These are phyloP conservation scores for Tupaia tana DNA, from an alignment of 2,113 vertebrate species.

Conservation along the genomic window DNA sequence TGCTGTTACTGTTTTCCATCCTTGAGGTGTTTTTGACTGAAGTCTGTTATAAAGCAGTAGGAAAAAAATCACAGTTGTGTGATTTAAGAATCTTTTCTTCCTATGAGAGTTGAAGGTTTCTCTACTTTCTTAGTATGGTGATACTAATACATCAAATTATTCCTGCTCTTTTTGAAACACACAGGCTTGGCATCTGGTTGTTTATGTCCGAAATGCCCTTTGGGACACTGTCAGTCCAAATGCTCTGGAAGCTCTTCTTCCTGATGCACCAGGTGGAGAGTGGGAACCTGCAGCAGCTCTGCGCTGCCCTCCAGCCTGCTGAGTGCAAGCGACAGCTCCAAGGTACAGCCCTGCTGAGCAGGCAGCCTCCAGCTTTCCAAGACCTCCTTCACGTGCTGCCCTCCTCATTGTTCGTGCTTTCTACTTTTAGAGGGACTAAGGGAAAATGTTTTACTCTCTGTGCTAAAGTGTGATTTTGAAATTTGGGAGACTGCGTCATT, in stretches of 20 bases:
- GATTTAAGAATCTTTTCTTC: not conserved
- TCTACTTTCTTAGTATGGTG: not conserved
- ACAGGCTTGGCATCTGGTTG: conserved; percentile 96
- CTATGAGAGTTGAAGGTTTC: not conserved
- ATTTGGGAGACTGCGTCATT: not conserved
- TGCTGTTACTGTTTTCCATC: not conserved
- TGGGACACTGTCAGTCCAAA: conserved; percentile 93
- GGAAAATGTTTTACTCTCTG: not conserved
- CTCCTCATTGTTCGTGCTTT: not conserved
- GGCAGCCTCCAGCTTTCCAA: accelerated
- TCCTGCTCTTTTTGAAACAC: conserved; percentile 7
- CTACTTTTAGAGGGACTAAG: not conserved
- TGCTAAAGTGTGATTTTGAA: not conserved
- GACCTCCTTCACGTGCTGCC: not conserved
- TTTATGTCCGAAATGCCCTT: conserved; percentile 99
- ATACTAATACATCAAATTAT: not conserved
- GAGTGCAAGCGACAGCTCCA: conserved; percentile 88
- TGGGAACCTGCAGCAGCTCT: conserved; percentile 87
- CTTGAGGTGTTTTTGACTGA: not conserved
- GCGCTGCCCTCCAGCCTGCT: conserved; percentile 79
- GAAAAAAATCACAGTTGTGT: not conserved
- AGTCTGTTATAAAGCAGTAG: not conserved
- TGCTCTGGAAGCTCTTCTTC: conserved; percentile 97
- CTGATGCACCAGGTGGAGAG: conserved; percentile 95
- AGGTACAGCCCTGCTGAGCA: conserved; percentile 84